These are phyloP conservation scores for Drosophila pruinosa DNA, from an alignment of 1,140 invertebrate species.

Conservation along the genomic window DNA sequence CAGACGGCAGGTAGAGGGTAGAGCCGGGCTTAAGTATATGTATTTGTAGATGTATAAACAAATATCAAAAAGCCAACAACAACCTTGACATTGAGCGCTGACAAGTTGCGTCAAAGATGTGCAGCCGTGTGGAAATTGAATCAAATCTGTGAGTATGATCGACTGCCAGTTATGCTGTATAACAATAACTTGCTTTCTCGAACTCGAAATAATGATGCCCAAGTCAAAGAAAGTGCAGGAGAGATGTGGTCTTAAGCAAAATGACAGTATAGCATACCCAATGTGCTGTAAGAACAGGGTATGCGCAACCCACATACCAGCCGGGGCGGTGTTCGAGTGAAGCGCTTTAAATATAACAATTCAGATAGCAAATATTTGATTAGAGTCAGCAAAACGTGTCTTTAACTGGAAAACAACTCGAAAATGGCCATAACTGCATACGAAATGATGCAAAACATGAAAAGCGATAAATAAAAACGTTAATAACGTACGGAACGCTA, in stretches of 20 bases:
- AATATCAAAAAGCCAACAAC: conserved; percentile 42
- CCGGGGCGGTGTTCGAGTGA: neutral
- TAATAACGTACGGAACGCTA: conserved; percentile 1
- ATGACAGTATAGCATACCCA: too few species aligned
- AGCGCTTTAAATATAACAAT: conserved; percentile 10
- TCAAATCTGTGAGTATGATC: neutral
- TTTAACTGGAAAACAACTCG: conserved; percentile 5
- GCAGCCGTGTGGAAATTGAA: conserved; percentile 58
- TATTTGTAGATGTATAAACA: too few species aligned
- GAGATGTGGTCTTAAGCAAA: too few species aligned
- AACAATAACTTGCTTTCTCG: too few species aligned
- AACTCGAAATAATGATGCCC: neutral
- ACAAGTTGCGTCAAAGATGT: conserved; percentile 51
- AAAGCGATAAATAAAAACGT: conserved; percentile 12
- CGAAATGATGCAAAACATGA: conserved; percentile 45
- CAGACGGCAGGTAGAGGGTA: neutral
- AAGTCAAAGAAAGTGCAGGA: neutral
- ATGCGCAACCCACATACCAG: conserved; percentile 17
- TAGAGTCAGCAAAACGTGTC: conserved; percentile 48
- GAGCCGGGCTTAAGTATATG: conserved; percentile 15
- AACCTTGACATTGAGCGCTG: conserved; percentile 71
- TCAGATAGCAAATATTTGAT: conserved; percentile 16
- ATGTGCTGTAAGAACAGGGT: neutral
- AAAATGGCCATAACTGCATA: conserved; percentile 24
- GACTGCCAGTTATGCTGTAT: neutral